Evolutionary conservation across 2,888 invertebrate species (phyloP).

Genomic region (Dorcus parallelipipedus): DNA sequence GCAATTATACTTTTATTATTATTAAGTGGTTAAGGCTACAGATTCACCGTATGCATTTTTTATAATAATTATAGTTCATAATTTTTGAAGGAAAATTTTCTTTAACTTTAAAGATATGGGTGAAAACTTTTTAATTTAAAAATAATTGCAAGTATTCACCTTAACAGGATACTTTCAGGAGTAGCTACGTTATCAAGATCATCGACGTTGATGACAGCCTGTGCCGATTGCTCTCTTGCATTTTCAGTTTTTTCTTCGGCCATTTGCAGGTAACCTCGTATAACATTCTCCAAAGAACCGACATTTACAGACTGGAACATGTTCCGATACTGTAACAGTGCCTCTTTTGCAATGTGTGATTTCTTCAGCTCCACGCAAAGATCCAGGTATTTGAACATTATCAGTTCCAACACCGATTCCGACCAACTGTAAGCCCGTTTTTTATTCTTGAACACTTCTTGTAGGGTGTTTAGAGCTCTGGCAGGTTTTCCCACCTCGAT

Average conservation of each 20-base stretch:
- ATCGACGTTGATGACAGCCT: slow-evolving; percentile 95
- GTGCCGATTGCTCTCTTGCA: slow-evolving; percentile 88
- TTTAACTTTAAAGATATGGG: too few relatives aligned
- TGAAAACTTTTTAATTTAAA: background rate
- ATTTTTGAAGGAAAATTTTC: too few relatives aligned
- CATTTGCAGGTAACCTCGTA: slow-evolving; percentile 89
- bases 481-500: slow-evolving; percentile 98
- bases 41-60: too few relatives aligned
- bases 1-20: too few relatives aligned
- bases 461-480: slow-evolving; percentile 93
- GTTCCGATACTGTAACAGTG: slow-evolving; percentile 96
- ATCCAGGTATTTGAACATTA: slow-evolving; percentile 98
- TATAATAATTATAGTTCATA: too few relatives aligned
- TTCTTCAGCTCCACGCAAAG: slow-evolving; percentile 97
- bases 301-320: slow-evolving; percentile 98
- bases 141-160: slow-evolving; percentile 42
- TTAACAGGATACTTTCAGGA: slow-evolving; percentile 85
- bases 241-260: slow-evolving; percentile 96
- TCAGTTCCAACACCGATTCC: slow-evolving; percentile 97
- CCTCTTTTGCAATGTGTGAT: slow-evolving; percentile 98
- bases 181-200: slow-evolving; percentile 96
- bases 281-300: slow-evolving; percentile 95
- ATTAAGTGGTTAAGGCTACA: too few relatives aligned
- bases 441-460: slow-evolving; percentile 97
- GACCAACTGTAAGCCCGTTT: slow-evolving; percentile 97